Conservation (phyloP, 2,888 invertebrate species). For the Aphrophora alni region DNA sequence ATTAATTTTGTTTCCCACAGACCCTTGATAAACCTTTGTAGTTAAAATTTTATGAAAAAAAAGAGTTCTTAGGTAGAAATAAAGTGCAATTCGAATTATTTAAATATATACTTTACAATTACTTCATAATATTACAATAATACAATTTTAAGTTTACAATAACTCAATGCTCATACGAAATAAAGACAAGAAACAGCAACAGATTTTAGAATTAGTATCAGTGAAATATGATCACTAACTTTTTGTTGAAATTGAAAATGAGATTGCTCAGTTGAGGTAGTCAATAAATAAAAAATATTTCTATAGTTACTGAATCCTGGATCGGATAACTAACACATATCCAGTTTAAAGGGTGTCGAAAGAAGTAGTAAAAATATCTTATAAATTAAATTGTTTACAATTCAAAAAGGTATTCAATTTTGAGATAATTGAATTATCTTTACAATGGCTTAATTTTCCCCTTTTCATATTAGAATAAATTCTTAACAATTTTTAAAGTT, state of each 20-base stretch:
- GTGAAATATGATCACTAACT: neutral
- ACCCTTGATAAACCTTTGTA: too few species aligned
- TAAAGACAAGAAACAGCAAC: neutral
- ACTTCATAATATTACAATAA: neutral
- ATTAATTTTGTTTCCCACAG: too few species aligned
- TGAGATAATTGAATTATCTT: neutral
- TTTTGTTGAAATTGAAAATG: neutral
- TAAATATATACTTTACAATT: slow-evolving; percentile 6
- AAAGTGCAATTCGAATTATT: neutral
- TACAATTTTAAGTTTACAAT: neutral
- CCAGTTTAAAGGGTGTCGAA: neutral
- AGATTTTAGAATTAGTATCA: neutral
- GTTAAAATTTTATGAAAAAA: too few species aligned
- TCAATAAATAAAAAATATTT: neutral
- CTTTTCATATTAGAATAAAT: neutral
- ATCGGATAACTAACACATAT: neutral
- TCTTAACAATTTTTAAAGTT: neutral
- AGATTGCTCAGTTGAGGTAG: neutral
- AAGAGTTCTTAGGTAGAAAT: too few species aligned
- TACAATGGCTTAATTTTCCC: neutral
- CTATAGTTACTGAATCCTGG: neutral
- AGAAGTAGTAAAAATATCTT: too few species aligned
- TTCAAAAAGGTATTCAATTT: neutral
- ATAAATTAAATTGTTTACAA: neutral
- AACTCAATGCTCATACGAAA: neutral